Evolutionary conservation across 2,113 vertebrate species (phyloP), one percentile per base, ranked within the genome.

Genomic region (Diadophis punctatus): DNA sequence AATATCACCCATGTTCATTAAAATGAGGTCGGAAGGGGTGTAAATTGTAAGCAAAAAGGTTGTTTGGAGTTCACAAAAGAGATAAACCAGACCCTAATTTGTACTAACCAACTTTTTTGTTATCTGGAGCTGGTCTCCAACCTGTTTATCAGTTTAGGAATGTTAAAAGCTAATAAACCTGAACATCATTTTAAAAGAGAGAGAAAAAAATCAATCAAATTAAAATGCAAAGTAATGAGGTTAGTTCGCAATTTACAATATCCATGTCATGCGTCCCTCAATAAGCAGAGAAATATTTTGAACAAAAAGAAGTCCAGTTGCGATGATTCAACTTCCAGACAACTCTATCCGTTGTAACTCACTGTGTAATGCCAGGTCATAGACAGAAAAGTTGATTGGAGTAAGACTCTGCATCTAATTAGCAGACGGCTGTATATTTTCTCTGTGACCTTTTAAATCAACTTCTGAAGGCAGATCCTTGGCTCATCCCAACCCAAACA

Each of bases 361-460:
- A 63, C 3, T 11, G 60, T 30, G 60, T 63, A 63, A 63, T 30
- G 30, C 60, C 4, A 6, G n/a, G 60, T 63, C 60, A 63, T 30
- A 63, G 60, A 63, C 86, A 9, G 94, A 94, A 90, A 43, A 91
- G 89, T 91, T 92, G 86, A 86, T 60, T 95, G 90, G 51, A 52
- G 18, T 92, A 92, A 92, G 86, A 88, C 88, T 95, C 58, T 55
- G 94, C 90, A 94, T 89, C 58, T 93, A 96, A 95, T 93, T 95
- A 96, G 93, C 85, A 93, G 88, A 95, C 92, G 91, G 90, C 86
- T 90, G 56, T 63, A 93, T 93, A 90, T 94, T 96, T 96, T 94
- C 93, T 96, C 95, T 94, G 6, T 92, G n/a, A 91, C 55, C 84
- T 30, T 94, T 86, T 95, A 84, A 93, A 91, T 89, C 92, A 94